Evolutionary conservation across 2,888 invertebrate species (phyloP), one percentile per base, ranked within the genome.

Genomic region (Andrena haemorrhoa): DNA sequence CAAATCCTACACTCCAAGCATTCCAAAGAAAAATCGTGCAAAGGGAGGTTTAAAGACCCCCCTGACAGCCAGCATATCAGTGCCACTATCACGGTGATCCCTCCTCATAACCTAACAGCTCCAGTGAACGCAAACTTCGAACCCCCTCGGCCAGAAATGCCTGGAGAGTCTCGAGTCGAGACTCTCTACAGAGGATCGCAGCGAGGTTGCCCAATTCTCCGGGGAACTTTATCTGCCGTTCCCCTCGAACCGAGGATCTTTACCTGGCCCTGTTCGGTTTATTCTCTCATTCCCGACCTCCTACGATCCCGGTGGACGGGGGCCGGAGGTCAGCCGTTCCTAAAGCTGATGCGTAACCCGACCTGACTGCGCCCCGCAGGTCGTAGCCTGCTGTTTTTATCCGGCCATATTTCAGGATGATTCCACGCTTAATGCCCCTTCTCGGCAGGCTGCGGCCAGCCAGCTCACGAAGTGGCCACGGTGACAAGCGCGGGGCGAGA

Each of bases 341-440:
- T 90, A 90, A 92, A 92, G 91, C 87, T 89, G 88, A 88, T 88
- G 91, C 91, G 93, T 93, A 93, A 93, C 93, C 92, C 90, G 92
- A 93, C 91, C 93, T 91, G 91, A 90, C 92, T 89, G 87, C 85
- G 88, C 89, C 89, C 88, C 88, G 87, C 91, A 87, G 92, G 88
- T 92, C 91, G 92, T 92, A 92, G 93, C 92, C 92, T 92, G 92
- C 92, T 92, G 93, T 92, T 93, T 93, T 93, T 93, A 93, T 93
- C 91, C 91, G 90, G 75, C 90, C 89, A 91, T 93, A 92, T 92
- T 93, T 93, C 92, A 93, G 92, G 90, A 93, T 93, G 92, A 92
- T 92, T 92, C 92, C 89, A 89, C 90, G 88, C 89, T 92, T 92
- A 91, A 91, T 90, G 87, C 88, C 66, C 70, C 79, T 75, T 75